Base-by-base conservation (phyloP, 2,888 invertebrate genomes). In the Flexamia atlantica region DNA sequence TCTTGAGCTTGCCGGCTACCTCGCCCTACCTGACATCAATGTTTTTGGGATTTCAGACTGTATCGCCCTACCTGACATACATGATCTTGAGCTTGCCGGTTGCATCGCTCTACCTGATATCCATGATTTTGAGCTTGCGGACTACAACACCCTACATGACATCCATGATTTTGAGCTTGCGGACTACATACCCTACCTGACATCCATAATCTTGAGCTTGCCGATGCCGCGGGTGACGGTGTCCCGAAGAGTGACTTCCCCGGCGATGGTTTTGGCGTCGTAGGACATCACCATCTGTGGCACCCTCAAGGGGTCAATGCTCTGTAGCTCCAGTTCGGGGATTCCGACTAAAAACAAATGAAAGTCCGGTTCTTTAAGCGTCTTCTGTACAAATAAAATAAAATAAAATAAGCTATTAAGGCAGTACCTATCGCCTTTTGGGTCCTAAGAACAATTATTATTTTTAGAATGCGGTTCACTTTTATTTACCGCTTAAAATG, bases 271-370 rank as follows among this genome's bases (percentile, higher is more conserved):
- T 10, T 85, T 88, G 10, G 86, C 85, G n/a, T 87, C 86, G 84
- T 88, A 88, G 40, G 87, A 86, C 83, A 88, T 85, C 17, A 86
- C 64, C 79, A 88, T 87, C 79, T 88, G 87, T 14, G 87, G 86
- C 4, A 88, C 81, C 28, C 85, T 85, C 76, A 87, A 85, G 0
- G 88, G 88, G 72, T 88, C 88, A 28, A 88, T 87, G 0, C 90
- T 83, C 0, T 92, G 92, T 0, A 93, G 87, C 0, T 90, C 91
- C 12, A 93, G 85, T 28, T 93, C 92, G 0, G 91, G 90, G 7
- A 93, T 90, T 0, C 94, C 93, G 88, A 81, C 87, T 87, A 82
- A 82, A 46, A 82, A 53, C 12, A 42, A 57, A 81, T 17, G 68
- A 53, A 30, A 0, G 60, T 46, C 4, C 36, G 5, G 4, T 36